Evolutionary conservation across 2,797 vertebrate genomes (phyloP).

Genomic region (Notamacropus eugenii): DNA sequence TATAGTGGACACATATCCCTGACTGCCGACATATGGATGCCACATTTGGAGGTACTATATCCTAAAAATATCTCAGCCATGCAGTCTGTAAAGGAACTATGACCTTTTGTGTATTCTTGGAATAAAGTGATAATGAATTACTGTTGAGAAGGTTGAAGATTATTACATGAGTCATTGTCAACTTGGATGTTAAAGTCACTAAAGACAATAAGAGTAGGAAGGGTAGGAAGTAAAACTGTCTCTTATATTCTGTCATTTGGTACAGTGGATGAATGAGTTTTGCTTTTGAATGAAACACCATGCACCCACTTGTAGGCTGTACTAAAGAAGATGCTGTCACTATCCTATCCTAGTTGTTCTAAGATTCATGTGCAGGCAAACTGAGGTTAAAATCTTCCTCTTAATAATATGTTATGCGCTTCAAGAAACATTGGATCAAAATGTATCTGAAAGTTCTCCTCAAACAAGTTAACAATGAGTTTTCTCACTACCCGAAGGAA

Average conservation of each 20-base stretch:
- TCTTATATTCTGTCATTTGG: background rate
- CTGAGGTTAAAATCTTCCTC: background rate
- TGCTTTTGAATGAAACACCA: background rate
- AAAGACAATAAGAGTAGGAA: background rate
- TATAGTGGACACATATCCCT: background rate
- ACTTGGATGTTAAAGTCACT: background rate
- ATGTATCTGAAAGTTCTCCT: background rate
- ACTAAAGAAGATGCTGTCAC: background rate
- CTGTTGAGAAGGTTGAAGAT: background rate
- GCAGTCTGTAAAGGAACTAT: background rate
- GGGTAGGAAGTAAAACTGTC: background rate
- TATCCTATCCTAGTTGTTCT: background rate
- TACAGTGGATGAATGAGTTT: background rate
- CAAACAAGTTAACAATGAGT: background rate
- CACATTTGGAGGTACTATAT: background rate
- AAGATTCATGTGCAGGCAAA: background rate
- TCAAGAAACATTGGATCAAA: background rate
- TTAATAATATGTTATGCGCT: background rate
- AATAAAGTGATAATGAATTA: background rate
- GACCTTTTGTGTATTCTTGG: background rate
- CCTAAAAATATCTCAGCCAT: background rate
- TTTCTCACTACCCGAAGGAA: background rate
- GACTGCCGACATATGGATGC: background rate
- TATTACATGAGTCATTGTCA: background rate
- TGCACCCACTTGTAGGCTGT: background rate